Evolutionary conservation across 2,888 invertebrate genomes (phyloP).

Genomic region (Glyphotaelius pellucidus): DNA sequence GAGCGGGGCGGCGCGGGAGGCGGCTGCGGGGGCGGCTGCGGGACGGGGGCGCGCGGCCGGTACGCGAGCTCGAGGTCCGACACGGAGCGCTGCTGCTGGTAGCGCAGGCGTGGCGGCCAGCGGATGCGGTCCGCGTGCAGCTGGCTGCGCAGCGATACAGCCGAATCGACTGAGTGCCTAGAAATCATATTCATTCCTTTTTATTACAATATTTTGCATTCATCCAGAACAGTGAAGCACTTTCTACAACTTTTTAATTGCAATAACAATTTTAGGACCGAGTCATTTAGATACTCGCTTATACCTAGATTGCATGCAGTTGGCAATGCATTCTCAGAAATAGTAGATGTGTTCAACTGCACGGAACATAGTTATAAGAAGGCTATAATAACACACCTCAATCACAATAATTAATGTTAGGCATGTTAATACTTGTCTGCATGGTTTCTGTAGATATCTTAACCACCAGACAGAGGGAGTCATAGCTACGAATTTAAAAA

Average conservation of each 20-base stretch:
- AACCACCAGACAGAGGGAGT: too few species aligned
- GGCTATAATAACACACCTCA: too few species aligned
- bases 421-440: too few species aligned
- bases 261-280: background rate
- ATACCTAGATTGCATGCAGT: too few species aligned
- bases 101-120: constrained; percentile 77
- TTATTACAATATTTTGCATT: too few species aligned
- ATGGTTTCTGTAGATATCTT: too few species aligned
- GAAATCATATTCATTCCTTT: constrained; percentile 67
- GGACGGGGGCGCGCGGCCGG: constrained; percentile 73
- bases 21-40: constrained; percentile 75
- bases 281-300: too few species aligned
- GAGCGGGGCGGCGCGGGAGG: constrained; percentile 77
- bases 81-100: constrained; percentile 74
- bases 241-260: background rate
- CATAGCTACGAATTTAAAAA: too few species aligned
- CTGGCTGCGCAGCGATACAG: constrained; percentile 79
- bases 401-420: too few species aligned
- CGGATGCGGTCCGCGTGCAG: constrained; percentile 79
- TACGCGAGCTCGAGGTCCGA: constrained; percentile 74
- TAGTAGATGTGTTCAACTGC: too few species aligned
- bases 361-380: too few species aligned
- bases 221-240: background rate
- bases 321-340: too few species aligned
- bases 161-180: constrained; percentile 79